phyloP scores from a whole-genome alignment of 2,888 invertebrate species.

The Oasisia sp. region DNA sequence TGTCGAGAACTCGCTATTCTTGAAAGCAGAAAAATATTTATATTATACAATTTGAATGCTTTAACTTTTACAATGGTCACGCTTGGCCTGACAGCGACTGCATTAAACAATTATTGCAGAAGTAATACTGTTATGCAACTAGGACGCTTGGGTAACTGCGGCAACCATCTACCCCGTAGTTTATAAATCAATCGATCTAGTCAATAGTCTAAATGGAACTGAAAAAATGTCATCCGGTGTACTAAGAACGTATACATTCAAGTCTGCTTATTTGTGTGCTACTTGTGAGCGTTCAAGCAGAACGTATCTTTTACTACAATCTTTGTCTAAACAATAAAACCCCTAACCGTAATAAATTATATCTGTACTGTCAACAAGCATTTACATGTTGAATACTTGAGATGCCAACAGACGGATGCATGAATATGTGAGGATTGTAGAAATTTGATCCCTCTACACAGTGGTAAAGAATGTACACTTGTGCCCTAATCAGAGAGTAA shows the following conservation, averaged over 20 bases:
- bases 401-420: background rate
- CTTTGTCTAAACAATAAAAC: too few relatives aligned
- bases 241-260: too few relatives aligned
- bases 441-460: too few relatives aligned
- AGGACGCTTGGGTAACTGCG: background rate
- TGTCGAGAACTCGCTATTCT: background rate
- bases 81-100: background rate
- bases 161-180: background rate
- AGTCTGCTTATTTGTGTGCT: too few relatives aligned
- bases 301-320: too few relatives aligned
- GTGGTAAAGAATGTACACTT: too few relatives aligned
- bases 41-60: background rate
- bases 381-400: too few relatives aligned
- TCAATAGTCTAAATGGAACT: background rate
- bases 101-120: background rate
- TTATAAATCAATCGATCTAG: background rate
- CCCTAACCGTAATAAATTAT: too few relatives aligned
- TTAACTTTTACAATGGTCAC: background rate
- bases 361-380: too few relatives aligned
- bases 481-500: background rate
- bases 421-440: background rate
- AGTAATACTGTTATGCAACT: background rate
- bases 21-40: background rate
- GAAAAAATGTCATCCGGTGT: too few relatives aligned
- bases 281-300: too few relatives aligned